A percentile compares a stretch with the other conserved stretches of the same genome.
Conservation (phyloP, 2,888 invertebrate species). For the Tubulanus polymorphus region DNA sequence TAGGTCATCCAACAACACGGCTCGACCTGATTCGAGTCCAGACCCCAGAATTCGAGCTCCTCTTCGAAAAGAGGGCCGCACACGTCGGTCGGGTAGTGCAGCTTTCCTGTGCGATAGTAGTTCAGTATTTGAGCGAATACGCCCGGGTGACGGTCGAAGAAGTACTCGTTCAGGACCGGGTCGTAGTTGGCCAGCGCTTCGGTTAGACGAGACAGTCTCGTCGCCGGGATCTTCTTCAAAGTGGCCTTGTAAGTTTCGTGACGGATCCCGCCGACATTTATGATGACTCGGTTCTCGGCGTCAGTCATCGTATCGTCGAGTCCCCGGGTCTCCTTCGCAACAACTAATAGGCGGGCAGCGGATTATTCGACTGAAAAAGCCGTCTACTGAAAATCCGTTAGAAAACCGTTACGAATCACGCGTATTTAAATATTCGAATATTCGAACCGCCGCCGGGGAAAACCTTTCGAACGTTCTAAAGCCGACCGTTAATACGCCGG, state of each 20-base stretch:
- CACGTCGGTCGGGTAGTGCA: conserved; percentile 98
- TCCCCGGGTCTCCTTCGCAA: too few relatives aligned
- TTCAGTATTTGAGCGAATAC: conserved; percentile 92
- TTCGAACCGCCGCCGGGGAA: too few relatives aligned
- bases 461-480: too few relatives aligned
- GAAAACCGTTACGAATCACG: too few relatives aligned
- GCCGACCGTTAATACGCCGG: too few relatives aligned
- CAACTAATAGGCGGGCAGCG: too few relatives aligned
- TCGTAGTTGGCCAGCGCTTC: conserved; percentile 99
- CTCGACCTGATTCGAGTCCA: conserved; percentile 98
- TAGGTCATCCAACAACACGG: conserved; percentile 99
- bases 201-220: conserved; percentile 84
- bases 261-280: conserved; percentile 96
- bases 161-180: conserved; percentile 98
- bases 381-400: too few relatives aligned
- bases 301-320: conserved; percentile 27
- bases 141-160: conserved; percentile 93
- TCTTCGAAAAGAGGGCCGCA: conserved; percentile 99
- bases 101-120: conserved; percentile 96
- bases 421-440: too few relatives aligned
- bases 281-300: conserved; percentile 89
- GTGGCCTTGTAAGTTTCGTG: conserved; percentile 73
- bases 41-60: conserved; percentile 98
- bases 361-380: too few relatives aligned
- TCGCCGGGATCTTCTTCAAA: conserved; percentile 95